Evolutionary conservation across 2,113 vertebrate genomes (phyloP).

Genomic region (Gracilinanus agilis): DNA sequence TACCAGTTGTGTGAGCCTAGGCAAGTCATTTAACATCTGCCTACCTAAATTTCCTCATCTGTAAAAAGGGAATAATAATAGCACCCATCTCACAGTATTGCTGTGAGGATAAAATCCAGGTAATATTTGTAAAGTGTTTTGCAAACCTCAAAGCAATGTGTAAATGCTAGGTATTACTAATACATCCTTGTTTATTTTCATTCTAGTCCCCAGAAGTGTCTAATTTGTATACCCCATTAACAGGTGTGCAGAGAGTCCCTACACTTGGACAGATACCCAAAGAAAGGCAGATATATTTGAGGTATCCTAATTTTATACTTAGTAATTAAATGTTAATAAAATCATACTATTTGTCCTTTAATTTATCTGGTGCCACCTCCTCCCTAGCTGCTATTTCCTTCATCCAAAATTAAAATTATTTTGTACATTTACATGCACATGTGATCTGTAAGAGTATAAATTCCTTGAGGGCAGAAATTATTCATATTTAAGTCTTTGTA

Average conservation of each 20-base stretch:
- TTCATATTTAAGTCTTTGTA: background rate
- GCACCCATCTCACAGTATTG: background rate
- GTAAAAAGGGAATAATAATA: background rate
- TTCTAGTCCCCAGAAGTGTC: background rate
- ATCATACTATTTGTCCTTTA: background rate
- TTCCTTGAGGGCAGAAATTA: background rate
- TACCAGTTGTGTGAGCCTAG: no score
- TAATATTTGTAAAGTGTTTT: background rate
- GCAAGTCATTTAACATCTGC: no score
- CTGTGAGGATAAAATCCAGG: background rate
- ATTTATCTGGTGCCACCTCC: background rate
- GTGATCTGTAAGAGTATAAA: background rate
- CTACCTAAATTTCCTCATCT: no score
- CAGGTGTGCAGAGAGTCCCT: background rate
- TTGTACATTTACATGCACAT: background rate
- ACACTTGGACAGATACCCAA: background rate
- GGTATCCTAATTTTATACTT: no score
- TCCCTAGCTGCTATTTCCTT: background rate
- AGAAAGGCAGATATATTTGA: no score
- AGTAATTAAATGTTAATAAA: no score
- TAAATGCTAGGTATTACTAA: background rate
- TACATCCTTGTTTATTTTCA: background rate
- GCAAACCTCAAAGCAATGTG: background rate
- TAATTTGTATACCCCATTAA: background rate
- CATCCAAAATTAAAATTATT: background rate